A percentile compares a stretch with the other conserved stretches of the same genome.
Evolutionary conservation across 2,113 vertebrate genomes (phyloP).

Genomic region (Erythrocercus mccallii): DNA sequence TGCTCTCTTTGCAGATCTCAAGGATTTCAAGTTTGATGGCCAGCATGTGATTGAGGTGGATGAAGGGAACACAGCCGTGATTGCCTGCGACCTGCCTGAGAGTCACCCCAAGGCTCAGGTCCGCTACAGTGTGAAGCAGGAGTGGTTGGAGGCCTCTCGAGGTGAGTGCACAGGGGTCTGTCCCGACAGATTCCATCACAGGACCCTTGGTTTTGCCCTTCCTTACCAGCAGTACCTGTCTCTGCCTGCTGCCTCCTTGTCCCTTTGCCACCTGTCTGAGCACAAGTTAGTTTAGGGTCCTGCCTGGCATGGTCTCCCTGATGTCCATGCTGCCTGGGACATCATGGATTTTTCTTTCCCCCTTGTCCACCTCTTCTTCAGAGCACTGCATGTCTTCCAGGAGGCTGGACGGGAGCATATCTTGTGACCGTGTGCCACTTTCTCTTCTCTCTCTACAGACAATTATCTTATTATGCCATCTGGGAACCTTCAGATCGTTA

Average conservation of each 20-base stretch:
- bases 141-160: conserved; percentile 95
- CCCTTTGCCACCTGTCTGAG: background rate
- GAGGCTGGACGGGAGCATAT: background rate
- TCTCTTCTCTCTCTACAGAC: conserved; percentile 68
- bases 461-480: conserved; percentile 99
- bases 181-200: fast-evolving
- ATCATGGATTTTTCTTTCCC: background rate
- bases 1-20: conserved; percentile 78
- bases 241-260: background rate
- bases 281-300: background rate
- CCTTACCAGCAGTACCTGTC: background rate
- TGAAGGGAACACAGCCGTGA: conserved; percentile 94
- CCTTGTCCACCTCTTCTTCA: background rate
- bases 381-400: background rate
- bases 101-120: conserved; percentile 97
- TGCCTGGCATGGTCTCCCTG: background rate
- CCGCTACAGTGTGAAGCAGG: conserved; percentile 96
- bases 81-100: conserved; percentile 93
- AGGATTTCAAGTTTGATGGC: conserved; percentile 91
- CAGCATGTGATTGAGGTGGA: conserved; percentile 96
- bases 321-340: background rate
- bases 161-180: conserved; percentile 66
- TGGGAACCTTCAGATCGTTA: conserved; percentile 95
- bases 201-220: background rate
- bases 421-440: background rate